Evolutionary conservation across 2,113 vertebrate species (phyloP).

Genomic region (Corydoras sp.): DNA sequence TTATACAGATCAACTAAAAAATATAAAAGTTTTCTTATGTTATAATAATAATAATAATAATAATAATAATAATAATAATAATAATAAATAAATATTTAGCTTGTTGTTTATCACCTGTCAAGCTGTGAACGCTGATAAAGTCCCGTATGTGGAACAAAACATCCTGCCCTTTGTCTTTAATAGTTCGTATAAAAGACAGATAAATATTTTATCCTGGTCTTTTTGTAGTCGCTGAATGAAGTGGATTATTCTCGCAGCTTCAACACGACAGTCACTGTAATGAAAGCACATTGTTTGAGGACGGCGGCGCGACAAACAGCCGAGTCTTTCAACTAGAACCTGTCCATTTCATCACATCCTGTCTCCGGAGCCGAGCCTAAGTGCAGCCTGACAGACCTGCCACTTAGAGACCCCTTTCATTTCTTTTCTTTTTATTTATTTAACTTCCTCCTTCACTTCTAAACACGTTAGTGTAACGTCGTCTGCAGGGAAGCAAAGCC

Average conservation of each 20-base stretch:
- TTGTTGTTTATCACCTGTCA: constrained; percentile 31
- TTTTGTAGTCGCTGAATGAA: constrained; percentile 23
- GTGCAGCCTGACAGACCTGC: constrained; percentile 19
- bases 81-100: too few species aligned
- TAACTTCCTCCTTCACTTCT: background rate
- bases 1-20: too few species aligned
- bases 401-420: constrained; percentile 8
- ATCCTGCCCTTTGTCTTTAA: constrained; percentile 33
- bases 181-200: constrained; percentile 9
- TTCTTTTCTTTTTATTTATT: background rate
- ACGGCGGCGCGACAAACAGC: background rate
- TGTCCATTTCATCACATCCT: constrained; percentile 39
- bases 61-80: too few species aligned
- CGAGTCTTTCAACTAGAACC: constrained; percentile 28
- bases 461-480: background rate
- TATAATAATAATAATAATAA: too few species aligned
- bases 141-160: constrained; percentile 28
- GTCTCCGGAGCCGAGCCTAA: constrained; percentile 8
- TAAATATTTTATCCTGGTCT: constrained; percentile 16
- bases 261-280: constrained; percentile 32
- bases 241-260: constrained; percentile 18
- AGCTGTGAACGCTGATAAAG: constrained; percentile 41
- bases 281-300: constrained; percentile 25
- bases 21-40: too few species aligned
- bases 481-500: too few species aligned